Percentiles rank a stretch among this genome's conserved stretches.
phyloP scores from a whole-genome alignment of 2,888 invertebrate genomes.

The Pristionchus entomophagus region DNA sequence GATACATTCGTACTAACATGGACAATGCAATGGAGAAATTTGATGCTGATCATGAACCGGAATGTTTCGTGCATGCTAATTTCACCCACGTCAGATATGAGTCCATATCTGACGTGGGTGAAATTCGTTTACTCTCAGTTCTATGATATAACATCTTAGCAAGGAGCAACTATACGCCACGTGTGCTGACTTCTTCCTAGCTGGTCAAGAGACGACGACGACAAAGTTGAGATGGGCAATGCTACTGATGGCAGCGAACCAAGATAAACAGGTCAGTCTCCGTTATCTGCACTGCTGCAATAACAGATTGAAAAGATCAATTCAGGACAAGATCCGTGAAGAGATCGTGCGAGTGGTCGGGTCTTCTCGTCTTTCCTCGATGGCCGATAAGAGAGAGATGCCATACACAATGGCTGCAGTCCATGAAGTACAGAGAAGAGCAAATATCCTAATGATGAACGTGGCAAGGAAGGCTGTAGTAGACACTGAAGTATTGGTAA shows the following conservation, averaged over 20 bases:
- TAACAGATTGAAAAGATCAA: background rate
- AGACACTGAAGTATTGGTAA: conserved; percentile 39
- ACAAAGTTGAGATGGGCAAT: conserved; percentile 41
- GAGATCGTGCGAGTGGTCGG: conserved; percentile 36
- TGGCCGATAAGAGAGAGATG: conserved; percentile 28
- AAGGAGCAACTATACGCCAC: conserved; percentile 14
- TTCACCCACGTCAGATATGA: background rate
- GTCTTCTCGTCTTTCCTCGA: conserved; percentile 25
- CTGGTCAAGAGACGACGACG: conserved; percentile 44
- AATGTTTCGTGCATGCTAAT: conserved; percentile 23
- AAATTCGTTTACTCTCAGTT: background rate
- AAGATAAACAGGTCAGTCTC: conserved; percentile 1
- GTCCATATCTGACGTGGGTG: background rate
- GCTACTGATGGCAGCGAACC: conserved; percentile 18
- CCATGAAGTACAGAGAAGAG: conserved; percentile 43
- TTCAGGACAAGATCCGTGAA: conserved; percentile 4
- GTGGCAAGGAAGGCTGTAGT: conserved; percentile 4
- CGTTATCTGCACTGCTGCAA: background rate
- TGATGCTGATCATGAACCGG: background rate
- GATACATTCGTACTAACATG: background rate
- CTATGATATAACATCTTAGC: background rate
- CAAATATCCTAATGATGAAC: conserved; percentile 43
- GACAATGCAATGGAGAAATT: background rate
- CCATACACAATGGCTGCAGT: conserved; percentile 41
- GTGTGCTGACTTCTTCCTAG: conserved; percentile 21